Percentiles rank a stretch among this genome's conserved stretches.
phyloP scores from a whole-genome alignment of 2,113 vertebrate genomes.

The Nothoprocta pentlandii region DNA sequence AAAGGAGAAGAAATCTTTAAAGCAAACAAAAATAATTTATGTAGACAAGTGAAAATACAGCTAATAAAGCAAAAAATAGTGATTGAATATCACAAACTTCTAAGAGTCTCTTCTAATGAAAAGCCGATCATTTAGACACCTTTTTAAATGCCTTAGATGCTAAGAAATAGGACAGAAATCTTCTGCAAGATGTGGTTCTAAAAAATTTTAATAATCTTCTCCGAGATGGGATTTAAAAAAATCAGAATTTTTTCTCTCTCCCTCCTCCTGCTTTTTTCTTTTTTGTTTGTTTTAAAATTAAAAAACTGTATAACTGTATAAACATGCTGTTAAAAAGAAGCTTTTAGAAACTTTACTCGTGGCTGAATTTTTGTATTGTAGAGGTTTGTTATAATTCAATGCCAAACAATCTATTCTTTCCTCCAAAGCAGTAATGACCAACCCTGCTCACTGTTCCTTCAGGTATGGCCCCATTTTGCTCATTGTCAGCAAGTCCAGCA shows the following conservation, averaged over 20 bases:
- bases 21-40: background rate
- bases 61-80: background rate
- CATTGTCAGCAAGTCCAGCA: background rate
- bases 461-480: background rate
- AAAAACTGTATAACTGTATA: background rate
- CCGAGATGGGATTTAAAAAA: background rate
- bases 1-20: background rate
- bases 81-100: background rate
- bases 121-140: background rate
- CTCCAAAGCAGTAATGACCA: background rate
- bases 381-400: background rate
- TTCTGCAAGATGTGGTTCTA: background rate
- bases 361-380: background rate
- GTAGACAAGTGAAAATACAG: background rate
- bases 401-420: background rate
- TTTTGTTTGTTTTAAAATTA: background rate
- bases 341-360: background rate
- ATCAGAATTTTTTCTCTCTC: background rate
- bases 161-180: background rate
- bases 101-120: background rate
- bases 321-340: background rate
- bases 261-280: too few relatives aligned
- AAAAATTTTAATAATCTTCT: background rate
- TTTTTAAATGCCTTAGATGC: background rate
- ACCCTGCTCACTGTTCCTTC: background rate